A percentile compares a stretch with the other conserved stretches of the same genome.
Conservation (phyloP, 2,113 vertebrate genomes). For the cattle (Bos taurus) region ARS-UCD2.0 NC_037335.1:64531001-64531500, state of each 20-base stretch:
- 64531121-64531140: background rate
- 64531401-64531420: background rate
- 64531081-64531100: background rate
- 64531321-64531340: background rate
- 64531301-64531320: background rate
- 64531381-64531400: background rate
- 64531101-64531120: background rate
- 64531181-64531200: background rate
- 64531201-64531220: background rate
- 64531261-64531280: background rate
- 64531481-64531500: background rate
- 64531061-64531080: slow-evolving; percentile 3
- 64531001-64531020: slow-evolving; percentile 52
- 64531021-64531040: slow-evolving; percentile 34
- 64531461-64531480: background rate
- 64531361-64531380: background rate
- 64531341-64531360: background rate
- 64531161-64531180: background rate
- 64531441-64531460: background rate
- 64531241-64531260: background rate
- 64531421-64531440: background rate
- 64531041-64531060: background rate
- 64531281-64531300: background rate
- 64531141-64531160: background rate
- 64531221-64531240: background rate